A percentile compares a stretch with the other conserved stretches of the same genome.
Evolutionary conservation across 2,113 vertebrate genomes (phyloP).

Genomic region (Hassar affinis): DNA sequence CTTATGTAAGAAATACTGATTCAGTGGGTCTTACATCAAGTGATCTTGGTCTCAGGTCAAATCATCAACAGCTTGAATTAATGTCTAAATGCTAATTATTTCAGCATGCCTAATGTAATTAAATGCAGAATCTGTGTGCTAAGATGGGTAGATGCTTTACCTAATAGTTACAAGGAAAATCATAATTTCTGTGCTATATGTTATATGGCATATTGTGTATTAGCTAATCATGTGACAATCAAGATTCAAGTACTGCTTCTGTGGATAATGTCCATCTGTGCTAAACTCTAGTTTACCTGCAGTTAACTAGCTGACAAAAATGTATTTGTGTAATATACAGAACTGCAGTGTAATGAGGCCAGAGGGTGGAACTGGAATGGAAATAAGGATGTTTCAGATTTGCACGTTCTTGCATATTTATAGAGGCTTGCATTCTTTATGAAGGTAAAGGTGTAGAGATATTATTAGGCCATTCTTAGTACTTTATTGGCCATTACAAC

Average conservation of each 20-base stretch:
- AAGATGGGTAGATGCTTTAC: background rate
- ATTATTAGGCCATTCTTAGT: background rate
- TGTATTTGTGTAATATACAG: background rate
- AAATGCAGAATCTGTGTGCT: background rate
- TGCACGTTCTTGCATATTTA: conserved; percentile 2
- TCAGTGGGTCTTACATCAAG: background rate
- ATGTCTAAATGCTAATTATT: background rate
- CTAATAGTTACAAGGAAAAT: background rate
- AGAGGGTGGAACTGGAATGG: background rate
- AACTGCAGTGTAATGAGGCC: background rate
- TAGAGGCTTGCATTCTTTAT: background rate
- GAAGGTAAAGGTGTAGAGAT: background rate
- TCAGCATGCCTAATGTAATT: background rate
- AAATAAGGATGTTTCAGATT: background rate
- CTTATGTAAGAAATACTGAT: no score
- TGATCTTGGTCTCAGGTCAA: no score
- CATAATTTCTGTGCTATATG: background rate
- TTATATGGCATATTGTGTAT: background rate
- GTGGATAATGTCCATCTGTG: background rate
- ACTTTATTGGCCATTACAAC: background rate
- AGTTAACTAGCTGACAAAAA: background rate
- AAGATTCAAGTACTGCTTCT: background rate
- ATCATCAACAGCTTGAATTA: background rate
- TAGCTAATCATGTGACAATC: background rate
- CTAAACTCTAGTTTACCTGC: background rate